Conservation (phyloP, 2,113 vertebrate species). For the Antechinus stuartii region DNA sequence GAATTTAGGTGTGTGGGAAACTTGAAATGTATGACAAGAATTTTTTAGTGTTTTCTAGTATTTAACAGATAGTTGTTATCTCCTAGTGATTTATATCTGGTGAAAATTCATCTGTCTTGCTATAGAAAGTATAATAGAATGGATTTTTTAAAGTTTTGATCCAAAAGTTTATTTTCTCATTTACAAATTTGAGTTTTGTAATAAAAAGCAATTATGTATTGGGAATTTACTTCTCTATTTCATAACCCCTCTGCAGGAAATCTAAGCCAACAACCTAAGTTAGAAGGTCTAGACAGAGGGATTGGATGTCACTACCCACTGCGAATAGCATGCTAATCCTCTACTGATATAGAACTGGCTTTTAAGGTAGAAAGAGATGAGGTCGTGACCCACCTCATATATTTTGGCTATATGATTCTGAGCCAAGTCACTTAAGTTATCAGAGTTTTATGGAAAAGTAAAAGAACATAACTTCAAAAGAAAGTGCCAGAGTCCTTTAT, state of each 20-base stretch:
- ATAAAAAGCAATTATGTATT: not conserved
- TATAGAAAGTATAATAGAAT: not conserved
- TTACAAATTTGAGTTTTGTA: not conserved
- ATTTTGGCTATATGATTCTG: not conserved
- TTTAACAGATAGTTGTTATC: not conserved
- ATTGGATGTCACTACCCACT: not conserved
- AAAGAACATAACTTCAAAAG: not conserved
- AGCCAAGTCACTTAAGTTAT: not conserved
- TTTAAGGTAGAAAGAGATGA: not conserved
- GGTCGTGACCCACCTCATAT: not conserved
- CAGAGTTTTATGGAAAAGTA: not conserved
- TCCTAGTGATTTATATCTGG: not conserved
- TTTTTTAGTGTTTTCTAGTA: not conserved
- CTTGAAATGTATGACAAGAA: not conserved
- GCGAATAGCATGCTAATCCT: not conserved
- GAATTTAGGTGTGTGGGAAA: not conserved
- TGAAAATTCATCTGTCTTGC: not conserved
- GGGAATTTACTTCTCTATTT: not conserved
- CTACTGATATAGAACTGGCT: not conserved
- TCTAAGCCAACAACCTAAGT: not conserved
- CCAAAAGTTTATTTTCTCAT: not conserved
- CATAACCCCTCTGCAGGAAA: not conserved
- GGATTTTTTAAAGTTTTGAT: not conserved
- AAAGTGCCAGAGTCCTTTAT: not conserved
- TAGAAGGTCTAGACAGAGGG: not conserved